Evolutionary conservation across 1,140 invertebrate species (phyloP).

Genomic region (Papilio helenus): DNA sequence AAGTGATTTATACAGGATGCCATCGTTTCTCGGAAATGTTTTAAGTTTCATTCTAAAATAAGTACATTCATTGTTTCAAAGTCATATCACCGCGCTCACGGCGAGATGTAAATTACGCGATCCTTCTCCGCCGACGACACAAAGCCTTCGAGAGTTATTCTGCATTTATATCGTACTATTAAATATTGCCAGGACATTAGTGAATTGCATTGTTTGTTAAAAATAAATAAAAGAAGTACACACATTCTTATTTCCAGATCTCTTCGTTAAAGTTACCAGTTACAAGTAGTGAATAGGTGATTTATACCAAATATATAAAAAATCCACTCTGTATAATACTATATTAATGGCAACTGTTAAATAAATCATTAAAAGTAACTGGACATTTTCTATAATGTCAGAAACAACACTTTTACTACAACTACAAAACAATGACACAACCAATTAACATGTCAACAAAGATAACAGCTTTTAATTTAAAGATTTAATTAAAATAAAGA

Average conservation of each 20-base stretch:
- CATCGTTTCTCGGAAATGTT: background rate
- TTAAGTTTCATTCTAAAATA: too few relatives aligned
- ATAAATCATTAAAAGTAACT: too few relatives aligned
- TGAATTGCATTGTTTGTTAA: background rate
- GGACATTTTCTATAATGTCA: too few relatives aligned
- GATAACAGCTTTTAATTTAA: slow-evolving; percentile 16
- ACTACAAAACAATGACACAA: background rate
- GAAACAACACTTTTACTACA: background rate
- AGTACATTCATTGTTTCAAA: too few relatives aligned
- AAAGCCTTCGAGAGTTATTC: slow-evolving; percentile 50
- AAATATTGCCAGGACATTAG: background rate
- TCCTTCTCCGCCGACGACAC: slow-evolving; percentile 54
- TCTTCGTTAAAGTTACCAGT: background rate
- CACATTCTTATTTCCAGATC: background rate
- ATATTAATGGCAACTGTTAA: too few relatives aligned
- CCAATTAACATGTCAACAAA: slow-evolving; percentile 12
- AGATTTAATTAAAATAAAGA: slow-evolving; percentile 28
- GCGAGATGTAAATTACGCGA: slow-evolving; percentile 64
- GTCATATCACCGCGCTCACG: slow-evolving; percentile 44
- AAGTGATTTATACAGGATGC: background rate
- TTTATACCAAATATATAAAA: background rate
- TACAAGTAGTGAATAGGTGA: background rate
- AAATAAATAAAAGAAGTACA: background rate
- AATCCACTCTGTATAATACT: too few relatives aligned
- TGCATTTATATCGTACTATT: slow-evolving; percentile 36